Evolutionary conservation across 1,140 invertebrate genomes (phyloP), one percentile per base, ranked within the genome.

Genomic region (Atta colombica): DNA sequence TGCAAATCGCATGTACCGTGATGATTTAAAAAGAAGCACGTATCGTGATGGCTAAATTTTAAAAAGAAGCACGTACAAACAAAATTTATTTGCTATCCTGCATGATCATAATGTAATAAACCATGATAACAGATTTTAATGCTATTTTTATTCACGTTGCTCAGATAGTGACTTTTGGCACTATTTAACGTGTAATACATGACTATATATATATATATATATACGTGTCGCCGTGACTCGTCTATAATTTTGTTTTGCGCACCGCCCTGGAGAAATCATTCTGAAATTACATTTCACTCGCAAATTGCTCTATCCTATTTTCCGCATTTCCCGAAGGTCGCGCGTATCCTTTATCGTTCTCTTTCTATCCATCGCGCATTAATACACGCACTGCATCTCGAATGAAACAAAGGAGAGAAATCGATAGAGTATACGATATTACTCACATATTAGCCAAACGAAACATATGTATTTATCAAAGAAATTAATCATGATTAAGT

Each of bases 231-330:
- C 31, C n/a, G n/a, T n/a, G 58, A 74, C 58, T 75, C 39, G 69
- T 75, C 55, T 75, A 75, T 84, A 84, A 84, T 84, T 84, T 81
- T 72, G 51, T 45, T 80, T 7, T 12, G 61, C n/a, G 14, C 58
- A 25, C 25, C 58, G 80, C 69, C 55, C 69, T 51, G 69, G 80
- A 84, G 69, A 84, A 75, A 84, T 84, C 80, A 74, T 74, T 61
- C 80, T 72, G 80, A 49, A 75, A 84, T 84, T 84, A 75, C 69
- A 74, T 84, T 84, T 84, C 39, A 84, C 80, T 84, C 69, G 69
- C 80, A 84, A 82, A 74, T 75, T 84, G 80, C n/a, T 74, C 53
- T 82, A 82, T 61, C 39, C 53, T 82, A 61, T 74, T 82, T 82
- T 60, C 35, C 39, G 25, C 39, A 61, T 75, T 84, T 84, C 55